A percentile compares a stretch with the other conserved stretches of the same genome.
phyloP scores from a whole-genome alignment of 2,888 invertebrate genomes.

The Cataglyphis rosenhaueri region DNA sequence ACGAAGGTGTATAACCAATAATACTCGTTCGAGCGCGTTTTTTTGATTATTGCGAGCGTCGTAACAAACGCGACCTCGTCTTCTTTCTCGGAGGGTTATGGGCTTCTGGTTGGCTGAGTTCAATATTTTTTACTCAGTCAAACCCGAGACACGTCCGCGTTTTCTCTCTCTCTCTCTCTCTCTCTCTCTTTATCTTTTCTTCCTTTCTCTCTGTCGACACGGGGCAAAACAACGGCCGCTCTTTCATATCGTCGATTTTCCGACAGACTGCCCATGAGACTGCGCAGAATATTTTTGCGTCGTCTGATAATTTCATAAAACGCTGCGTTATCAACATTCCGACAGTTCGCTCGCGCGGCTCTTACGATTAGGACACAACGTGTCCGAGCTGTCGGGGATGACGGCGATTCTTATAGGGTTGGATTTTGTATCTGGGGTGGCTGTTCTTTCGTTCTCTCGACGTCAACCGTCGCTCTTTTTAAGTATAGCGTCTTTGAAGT shows the following conservation, averaged over 20 bases:
- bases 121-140: conserved; percentile 78
- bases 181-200: conserved; percentile 32
- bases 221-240: conserved; percentile 67
- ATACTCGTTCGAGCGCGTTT: conserved; percentile 53
- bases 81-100: conserved; percentile 45
- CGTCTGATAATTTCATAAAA: conserved; percentile 79
- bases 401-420: conserved; percentile 6
- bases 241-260: conserved; percentile 85
- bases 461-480: conserved; percentile 51
- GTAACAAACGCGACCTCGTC: conserved; percentile 51
- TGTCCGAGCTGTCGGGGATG: conserved; percentile 30
- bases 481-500: conserved; percentile 51
- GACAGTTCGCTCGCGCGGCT: conserved; percentile 34
- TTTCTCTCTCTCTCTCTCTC: conserved; percentile 2
- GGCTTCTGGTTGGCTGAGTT: conserved; percentile 77
- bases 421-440: conserved; percentile 30
- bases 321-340: conserved; percentile 61
- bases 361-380: background rate
- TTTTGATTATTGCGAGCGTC: conserved; percentile 59
- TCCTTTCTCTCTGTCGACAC: conserved; percentile 36
- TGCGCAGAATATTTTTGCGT: conserved; percentile 71
- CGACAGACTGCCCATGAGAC: conserved; percentile 78
- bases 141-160: conserved; percentile 65
- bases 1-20: conserved; percentile 48
- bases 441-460: conserved; percentile 19